A percentile compares a stretch with the other conserved stretches of the same genome.
Evolutionary conservation across 2,113 vertebrate species (phyloP).

Genomic region (Pao palembangensis): DNA sequence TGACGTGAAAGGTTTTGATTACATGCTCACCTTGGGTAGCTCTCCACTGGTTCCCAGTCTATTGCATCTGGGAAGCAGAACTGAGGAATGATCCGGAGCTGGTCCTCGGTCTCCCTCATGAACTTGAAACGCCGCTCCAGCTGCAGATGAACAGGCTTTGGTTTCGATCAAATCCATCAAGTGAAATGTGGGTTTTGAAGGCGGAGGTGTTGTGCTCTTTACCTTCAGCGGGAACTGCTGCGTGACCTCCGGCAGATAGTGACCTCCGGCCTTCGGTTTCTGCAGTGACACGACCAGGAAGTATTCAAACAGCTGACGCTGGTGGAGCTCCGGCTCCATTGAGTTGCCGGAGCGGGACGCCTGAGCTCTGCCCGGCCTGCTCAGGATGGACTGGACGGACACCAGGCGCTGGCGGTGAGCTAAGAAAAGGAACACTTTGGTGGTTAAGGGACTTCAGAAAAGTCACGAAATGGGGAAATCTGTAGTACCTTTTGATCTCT

Average conservation of each 20-base stretch:
- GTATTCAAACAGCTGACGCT: conserved; percentile 87
- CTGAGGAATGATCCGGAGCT: conserved; percentile 87
- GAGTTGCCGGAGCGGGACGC: conserved; percentile 30
- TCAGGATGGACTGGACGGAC: conserved; percentile 83
- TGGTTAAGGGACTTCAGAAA: background rate
- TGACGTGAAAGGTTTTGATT: background rate
- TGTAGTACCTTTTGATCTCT: conserved; percentile 83
- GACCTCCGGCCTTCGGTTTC: conserved; percentile 78
- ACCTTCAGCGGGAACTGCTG: conserved; percentile 91
- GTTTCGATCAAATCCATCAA: too few species aligned
- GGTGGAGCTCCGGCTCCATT: conserved; percentile 76
- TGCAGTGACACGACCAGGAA: conserved; percentile 88
- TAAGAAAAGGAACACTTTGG: conserved; percentile 26
- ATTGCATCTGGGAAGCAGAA: conserved; percentile 91
- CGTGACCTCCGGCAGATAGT: conserved; percentile 84
- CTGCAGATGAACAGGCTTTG: conserved; percentile 55
- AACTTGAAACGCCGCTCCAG: conserved; percentile 87
- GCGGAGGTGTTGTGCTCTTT: background rate
- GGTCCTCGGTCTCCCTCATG: conserved; percentile 87
- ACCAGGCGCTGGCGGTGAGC: conserved; percentile 84
- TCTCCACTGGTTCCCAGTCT: conserved; percentile 84
- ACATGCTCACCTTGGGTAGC: conserved; percentile 77
- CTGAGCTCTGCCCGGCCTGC: conserved; percentile 69
- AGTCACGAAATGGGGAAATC: background rate
- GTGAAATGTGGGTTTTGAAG: too few species aligned